Conservation (phyloP, 92 coral and sea anemone species). For the Phenganax subtilis region DNA sequence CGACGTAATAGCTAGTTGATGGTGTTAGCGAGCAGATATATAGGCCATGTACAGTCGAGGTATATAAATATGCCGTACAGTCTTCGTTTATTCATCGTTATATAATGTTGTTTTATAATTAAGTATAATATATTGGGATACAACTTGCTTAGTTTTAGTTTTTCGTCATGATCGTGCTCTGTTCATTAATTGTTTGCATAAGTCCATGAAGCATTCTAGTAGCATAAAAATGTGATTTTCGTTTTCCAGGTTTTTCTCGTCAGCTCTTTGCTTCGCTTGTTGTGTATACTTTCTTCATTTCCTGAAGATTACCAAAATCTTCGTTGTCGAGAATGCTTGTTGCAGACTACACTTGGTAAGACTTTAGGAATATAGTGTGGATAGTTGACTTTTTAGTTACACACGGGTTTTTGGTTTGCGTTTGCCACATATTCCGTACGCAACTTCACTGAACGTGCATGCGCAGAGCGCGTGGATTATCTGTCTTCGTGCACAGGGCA, state of each 20-base stretch:
- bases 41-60: too few relatives aligned
- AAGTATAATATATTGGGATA: too few relatives aligned
- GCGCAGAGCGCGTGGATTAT: background rate
- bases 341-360: conserved; percentile 69
- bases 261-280: conserved; percentile 57
- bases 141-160: too few relatives aligned
- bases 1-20: too few relatives aligned
- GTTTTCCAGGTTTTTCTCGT: conserved; percentile 63
- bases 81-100: too few relatives aligned
- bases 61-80: too few relatives aligned
- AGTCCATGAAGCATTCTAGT: background rate
- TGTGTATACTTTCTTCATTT: conserved; percentile 64
- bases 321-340: conserved; percentile 49
- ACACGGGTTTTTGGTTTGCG: background rate
- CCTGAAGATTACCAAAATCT: conserved; percentile 47
- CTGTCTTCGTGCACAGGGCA: too few relatives aligned
- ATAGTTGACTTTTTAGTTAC: background rate
- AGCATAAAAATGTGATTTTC: background rate
- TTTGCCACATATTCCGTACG: background rate
- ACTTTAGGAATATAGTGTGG: background rate
- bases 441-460: background rate
- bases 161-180: too few relatives aligned
- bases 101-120: too few relatives aligned
- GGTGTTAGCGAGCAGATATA: too few relatives aligned
- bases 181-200: too few relatives aligned